Conservation (phyloP, 2,113 vertebrate genomes). For the Raja brachyura region DNA sequence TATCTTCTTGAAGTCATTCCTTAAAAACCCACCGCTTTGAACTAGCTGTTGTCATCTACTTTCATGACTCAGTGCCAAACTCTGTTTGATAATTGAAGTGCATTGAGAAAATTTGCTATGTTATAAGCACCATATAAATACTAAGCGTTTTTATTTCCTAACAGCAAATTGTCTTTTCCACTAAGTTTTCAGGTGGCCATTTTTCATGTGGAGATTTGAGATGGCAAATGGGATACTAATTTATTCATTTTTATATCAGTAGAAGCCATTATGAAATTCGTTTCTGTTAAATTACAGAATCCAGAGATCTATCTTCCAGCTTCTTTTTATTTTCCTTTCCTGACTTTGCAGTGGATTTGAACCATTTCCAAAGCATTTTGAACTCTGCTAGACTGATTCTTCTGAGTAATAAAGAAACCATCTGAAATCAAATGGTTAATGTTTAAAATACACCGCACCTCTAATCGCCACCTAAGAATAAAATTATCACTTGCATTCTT, state of each 20-base stretch:
- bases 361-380: neutral
- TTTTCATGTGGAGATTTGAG: neutral
- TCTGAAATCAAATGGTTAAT: slow-evolving; percentile 9
- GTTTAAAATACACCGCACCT: neutral
- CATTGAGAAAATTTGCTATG: too few species aligned
- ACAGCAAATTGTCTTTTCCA: neutral
- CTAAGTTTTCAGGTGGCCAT: neutral
- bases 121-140: too few species aligned
- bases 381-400: neutral
- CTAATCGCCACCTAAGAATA: neutral
- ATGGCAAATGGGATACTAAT: neutral
- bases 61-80: too few species aligned
- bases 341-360: neutral
- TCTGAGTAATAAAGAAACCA: neutral
- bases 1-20: too few species aligned
- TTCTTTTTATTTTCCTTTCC: neutral
- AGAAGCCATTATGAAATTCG: neutral
- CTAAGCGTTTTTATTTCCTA: neutral
- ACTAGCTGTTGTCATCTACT: too few species aligned
- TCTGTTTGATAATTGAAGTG: too few species aligned
- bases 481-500: slow-evolving; percentile 4
- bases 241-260: slow-evolving; percentile 3
- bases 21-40: too few species aligned
- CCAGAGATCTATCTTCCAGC: neutral
- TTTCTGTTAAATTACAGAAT: neutral